A percentile compares a stretch with the other conserved stretches of the same genome.
Conservation (phyloP, 2,888 invertebrate genomes). For the Quadroppia sp. region DNA sequence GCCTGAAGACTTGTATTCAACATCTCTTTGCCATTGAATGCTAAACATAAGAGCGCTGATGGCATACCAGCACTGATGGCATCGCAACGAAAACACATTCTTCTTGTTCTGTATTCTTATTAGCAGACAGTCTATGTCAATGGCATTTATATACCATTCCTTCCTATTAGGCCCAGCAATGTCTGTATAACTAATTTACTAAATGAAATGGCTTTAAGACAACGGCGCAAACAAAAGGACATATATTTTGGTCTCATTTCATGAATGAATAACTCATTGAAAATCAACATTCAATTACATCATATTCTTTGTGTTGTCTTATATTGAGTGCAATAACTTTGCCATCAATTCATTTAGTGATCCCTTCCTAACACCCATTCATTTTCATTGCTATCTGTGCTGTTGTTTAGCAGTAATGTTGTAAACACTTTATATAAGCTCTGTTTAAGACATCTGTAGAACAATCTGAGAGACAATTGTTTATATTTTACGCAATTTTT, state of each 20-base stretch:
- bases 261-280: background rate
- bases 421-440: background rate
- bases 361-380: background rate
- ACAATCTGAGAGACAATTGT: too few relatives aligned
- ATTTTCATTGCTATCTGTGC: too few relatives aligned
- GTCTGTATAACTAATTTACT: constrained; percentile 5
- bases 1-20: constrained; percentile 25
- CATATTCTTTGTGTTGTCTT: background rate
- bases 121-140: background rate
- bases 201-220: constrained; percentile 1
- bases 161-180: background rate
- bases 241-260: background rate
- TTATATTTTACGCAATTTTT: too few relatives aligned
- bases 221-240: background rate
- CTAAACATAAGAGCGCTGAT: background rate
- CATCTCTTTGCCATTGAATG: background rate
- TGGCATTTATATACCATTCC: constrained; percentile 1
- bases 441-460: background rate
- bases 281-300: constrained; percentile 8
- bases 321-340: constrained; percentile 1
- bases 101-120: background rate
- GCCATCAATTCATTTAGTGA: background rate
- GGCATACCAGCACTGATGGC: background rate
- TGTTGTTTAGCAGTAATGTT: too few relatives aligned
- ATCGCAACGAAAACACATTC: background rate